Percentiles rank a stretch among this genome's conserved stretches.
These are phyloP conservation scores for Colistium nudipinnis DNA, from an alignment of 2,113 vertebrate genomes.

Conservation along the genomic window DNA sequence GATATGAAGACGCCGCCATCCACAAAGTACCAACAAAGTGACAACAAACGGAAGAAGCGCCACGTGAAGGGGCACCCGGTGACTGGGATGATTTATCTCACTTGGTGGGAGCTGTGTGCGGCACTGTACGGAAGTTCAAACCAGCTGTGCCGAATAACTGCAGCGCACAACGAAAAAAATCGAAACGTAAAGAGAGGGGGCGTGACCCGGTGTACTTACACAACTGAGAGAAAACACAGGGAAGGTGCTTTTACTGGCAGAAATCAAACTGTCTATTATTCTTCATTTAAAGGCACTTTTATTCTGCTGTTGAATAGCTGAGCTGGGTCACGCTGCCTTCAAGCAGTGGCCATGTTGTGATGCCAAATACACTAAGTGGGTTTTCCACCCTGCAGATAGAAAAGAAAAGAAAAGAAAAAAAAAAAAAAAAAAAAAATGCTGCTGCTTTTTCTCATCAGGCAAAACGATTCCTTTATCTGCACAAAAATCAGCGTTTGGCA, in stretches of 20 bases:
- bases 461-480: conserved; percentile 26
- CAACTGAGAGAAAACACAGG: background rate
- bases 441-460: conserved; percentile 1
- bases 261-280: conserved; percentile 16
- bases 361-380: conserved; percentile 18
- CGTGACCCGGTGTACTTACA: background rate
- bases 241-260: background rate
- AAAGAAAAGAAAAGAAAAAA: background rate
- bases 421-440: background rate
- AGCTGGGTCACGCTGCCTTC: conserved; percentile 5
- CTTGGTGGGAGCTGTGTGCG: background rate
- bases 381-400: background rate
- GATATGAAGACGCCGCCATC: conserved; percentile 9
- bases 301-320: background rate
- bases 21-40: background rate
- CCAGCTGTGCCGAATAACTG: background rate
- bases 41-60: background rate
- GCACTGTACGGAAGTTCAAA: background rate
- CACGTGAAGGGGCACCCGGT: conserved; percentile 2
- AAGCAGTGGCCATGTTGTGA: conserved; percentile 9
- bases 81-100: conserved; percentile 20
- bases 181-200: background rate
- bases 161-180: background rate
- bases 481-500: conserved; percentile 1
- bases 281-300: conserved; percentile 22